phyloP scores from a whole-genome alignment of 2,113 vertebrate species.

The Trogon surrucura region DNA sequence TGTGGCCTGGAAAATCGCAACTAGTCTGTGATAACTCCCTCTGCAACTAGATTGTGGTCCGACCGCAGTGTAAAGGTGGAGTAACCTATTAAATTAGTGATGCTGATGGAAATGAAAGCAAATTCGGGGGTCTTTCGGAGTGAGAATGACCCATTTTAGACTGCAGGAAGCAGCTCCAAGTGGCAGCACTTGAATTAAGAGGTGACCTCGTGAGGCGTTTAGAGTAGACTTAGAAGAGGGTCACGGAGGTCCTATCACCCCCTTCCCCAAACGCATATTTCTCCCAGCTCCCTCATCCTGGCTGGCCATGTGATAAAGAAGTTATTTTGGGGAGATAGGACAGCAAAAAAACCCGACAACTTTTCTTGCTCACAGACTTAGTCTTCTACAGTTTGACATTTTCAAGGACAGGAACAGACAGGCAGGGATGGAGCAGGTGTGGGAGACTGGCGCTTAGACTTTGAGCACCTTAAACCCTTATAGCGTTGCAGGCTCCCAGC shows the following conservation, averaged over 20 bases:
- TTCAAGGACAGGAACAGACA: neutral
- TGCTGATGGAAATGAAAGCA: neutral
- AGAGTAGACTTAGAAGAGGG: neutral
- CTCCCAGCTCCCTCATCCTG: neutral
- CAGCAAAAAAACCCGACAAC: neutral
- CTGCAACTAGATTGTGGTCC: neutral
- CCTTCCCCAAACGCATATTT: accelerated
- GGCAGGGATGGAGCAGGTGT: neutral
- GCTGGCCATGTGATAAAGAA: neutral
- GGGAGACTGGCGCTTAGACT: neutral
- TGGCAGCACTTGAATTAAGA: neutral
- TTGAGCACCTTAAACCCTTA: neutral
- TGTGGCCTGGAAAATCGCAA: neutral
- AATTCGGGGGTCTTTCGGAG: neutral
- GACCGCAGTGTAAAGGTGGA: neutral
- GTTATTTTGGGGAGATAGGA: neutral
- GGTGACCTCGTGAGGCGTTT: neutral
- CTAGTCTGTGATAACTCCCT: accelerated
- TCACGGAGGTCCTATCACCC: neutral
- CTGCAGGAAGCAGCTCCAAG: neutral
- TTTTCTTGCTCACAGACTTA: neutral
- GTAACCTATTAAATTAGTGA: neutral
- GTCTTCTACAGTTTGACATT: neutral
- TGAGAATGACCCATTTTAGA: neutral
- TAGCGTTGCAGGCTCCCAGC: accelerated